These are phyloP conservation scores for Sinocyclocheilus anshuiensis DNA, from an alignment of 2,113 vertebrate genomes.

Conservation along the genomic window DNA sequence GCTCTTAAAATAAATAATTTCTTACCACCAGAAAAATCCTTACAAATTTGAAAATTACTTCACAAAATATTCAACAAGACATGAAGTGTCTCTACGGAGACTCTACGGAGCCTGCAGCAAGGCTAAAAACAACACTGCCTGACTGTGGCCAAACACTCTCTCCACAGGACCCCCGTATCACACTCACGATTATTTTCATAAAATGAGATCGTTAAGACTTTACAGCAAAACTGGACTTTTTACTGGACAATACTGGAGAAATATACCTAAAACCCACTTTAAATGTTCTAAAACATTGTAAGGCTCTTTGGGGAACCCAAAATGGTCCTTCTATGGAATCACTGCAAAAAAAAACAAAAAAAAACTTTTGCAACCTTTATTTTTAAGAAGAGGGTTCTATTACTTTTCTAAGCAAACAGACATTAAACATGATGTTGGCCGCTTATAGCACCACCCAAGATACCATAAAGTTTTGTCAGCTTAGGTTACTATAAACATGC, in stretches of 20 bases:
- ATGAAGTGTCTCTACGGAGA: too few species aligned
- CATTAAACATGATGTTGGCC: background rate
- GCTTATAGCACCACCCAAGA: background rate
- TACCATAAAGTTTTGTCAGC: background rate
- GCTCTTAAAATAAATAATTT: too few species aligned
- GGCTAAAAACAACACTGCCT: conserved; percentile 43
- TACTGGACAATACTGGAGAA: background rate
- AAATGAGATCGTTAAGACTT: background rate
- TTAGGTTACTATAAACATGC: background rate
- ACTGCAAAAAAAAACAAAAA: too few species aligned
- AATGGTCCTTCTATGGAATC: too few species aligned
- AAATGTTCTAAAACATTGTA: background rate
- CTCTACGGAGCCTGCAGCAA: conserved; percentile 46
- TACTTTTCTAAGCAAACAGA: background rate
- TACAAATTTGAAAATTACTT: too few species aligned
- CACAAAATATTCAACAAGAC: too few species aligned
- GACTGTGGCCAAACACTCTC: conserved; percentile 24
- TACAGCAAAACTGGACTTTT: background rate
- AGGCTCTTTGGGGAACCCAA: background rate
- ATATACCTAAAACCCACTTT: background rate
- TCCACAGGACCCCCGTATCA: conserved; percentile 17
- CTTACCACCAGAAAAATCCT: too few species aligned
- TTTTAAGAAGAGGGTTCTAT: background rate
- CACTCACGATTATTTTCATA: background rate
- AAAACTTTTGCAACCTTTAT: background rate